Base-by-base conservation (phyloP, 2,888 invertebrate species). In the Hydrotaea diabolus region DNA sequence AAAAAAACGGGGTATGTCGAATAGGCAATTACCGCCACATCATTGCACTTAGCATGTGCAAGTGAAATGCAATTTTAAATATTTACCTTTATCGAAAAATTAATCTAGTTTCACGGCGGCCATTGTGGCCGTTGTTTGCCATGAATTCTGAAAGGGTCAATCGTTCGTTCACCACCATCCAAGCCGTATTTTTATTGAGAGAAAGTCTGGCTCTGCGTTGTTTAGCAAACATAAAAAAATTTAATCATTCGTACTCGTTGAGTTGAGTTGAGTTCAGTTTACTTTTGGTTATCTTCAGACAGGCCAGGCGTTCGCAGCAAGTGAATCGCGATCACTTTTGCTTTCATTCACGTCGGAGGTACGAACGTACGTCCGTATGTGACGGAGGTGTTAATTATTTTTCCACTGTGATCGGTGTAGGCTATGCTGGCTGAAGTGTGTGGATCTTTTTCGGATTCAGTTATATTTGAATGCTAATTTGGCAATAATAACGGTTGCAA, bases 341-440 rank as follows among this genome's bases (percentile, higher is more conserved):
- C 23, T 64, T 64, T 36, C 26, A 15, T 57, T n/a, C 17, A 62
- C 79, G 21, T 49, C 66, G 39, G n/a, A 11, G 39, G 43, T 46
- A 21, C 39, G 57, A 11, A 39, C 43, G 21, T 46, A 17, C 21
- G 57, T 21, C 3, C 55, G 55, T 87, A 89, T 90, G 90, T 90
- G 90, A 89, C 88, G 85, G 83, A 90, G 89, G 90, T 90, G 90
- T 89, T 90, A 90, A 90, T 90, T 89, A 64, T 64, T 46, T 46
- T 69, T 46, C 46, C 13, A 5, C 26, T 26, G 26, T 26, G 21
- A 9, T 55, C 8, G 36, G n/a, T 19, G 19, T 43, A 3, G 39
- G 8, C 36, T 7, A 23, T 9, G 21, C 43, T 23, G 5, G 0
- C 46, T 31, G 31, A 31, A 31, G 31, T 31, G 31, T 69, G 69